Evolutionary conservation across 2,888 invertebrate genomes (phyloP).

Genomic region (Nowickia ferox): DNA sequence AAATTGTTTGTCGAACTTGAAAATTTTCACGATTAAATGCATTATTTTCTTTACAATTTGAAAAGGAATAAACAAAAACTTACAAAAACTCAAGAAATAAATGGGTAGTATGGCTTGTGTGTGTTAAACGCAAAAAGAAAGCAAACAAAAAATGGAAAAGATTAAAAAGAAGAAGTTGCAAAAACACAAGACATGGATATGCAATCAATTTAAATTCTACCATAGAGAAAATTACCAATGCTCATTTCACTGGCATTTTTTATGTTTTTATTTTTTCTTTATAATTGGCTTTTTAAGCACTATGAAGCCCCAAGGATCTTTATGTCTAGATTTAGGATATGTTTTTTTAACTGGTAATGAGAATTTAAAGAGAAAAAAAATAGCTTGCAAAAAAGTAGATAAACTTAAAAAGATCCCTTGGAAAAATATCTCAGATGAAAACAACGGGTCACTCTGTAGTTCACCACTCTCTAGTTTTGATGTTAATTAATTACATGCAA

Average conservation of each 20-base stretch:
- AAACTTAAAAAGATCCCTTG: background rate
- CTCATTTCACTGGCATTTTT: conserved; percentile 17
- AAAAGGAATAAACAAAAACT: conserved; percentile 35
- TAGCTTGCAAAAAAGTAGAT: background rate
- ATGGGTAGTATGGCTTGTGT: background rate
- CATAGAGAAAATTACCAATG: conserved; percentile 54
- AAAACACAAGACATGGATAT: conserved; percentile 78
- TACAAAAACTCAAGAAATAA: conserved; percentile 19
- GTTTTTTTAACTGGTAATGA: background rate
- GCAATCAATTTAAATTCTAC: conserved; percentile 76
- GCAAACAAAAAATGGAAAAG: background rate
- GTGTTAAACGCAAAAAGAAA: background rate
- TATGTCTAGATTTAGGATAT: background rate
- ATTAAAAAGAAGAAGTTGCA: conserved; percentile 14
- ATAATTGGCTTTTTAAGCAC: conserved; percentile 30
- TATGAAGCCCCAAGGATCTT: background rate
- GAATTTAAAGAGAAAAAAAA: background rate
- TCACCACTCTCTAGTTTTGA: too few species aligned
- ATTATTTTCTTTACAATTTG: conserved; percentile 76
- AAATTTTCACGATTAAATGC: conserved; percentile 82
- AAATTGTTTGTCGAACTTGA: conserved; percentile 82
- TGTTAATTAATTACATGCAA: too few species aligned
- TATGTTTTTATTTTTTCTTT: background rate
- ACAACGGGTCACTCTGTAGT: too few species aligned
- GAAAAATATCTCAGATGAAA: background rate